Evolutionary conservation across 2,888 invertebrate species (phyloP).

Genomic region (Parnassius orleans): DNA sequence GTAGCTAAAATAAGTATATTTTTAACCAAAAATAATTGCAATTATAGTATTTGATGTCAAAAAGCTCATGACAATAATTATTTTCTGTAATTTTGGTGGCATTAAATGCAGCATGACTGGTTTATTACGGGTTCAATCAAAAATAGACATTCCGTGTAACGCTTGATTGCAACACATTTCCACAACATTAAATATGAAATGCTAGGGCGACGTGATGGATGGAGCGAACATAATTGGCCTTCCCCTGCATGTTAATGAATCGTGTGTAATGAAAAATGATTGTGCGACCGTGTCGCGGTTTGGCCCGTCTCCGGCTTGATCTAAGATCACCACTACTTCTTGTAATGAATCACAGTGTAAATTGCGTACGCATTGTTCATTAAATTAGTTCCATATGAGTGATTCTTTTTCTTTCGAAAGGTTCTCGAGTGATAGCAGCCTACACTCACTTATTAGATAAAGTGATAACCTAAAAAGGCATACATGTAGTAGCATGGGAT

Average conservation of each 20-base stretch:
- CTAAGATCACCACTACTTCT: conserved; percentile 59
- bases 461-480: no score
- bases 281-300: conserved; percentile 46
- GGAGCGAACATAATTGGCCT: conserved; percentile 71
- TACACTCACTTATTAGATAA: no score
- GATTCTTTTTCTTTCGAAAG: no score
- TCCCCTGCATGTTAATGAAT: conserved; percentile 75
- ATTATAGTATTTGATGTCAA: no score
- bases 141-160: conserved; percentile 19
- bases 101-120: conserved; percentile 11
- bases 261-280: conserved; percentile 77
- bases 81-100: conserved; percentile 1
- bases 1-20: no score
- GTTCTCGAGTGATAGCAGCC: no score
- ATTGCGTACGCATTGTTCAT: conserved; percentile 45
- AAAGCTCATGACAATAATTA: no score
- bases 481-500: no score
- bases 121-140: not conserved
- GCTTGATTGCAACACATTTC: conserved; percentile 29
- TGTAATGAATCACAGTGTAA: conserved; percentile 50
- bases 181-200: conserved; percentile 60
- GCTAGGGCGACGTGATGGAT: conserved; percentile 69
- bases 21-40: no score
- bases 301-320: conserved; percentile 47
- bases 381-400: not conserved